Percentiles rank a stretch among this genome's conserved stretches.
Evolutionary conservation across 2,113 vertebrate genomes (phyloP).

Genomic region (Saguinus midas): DNA sequence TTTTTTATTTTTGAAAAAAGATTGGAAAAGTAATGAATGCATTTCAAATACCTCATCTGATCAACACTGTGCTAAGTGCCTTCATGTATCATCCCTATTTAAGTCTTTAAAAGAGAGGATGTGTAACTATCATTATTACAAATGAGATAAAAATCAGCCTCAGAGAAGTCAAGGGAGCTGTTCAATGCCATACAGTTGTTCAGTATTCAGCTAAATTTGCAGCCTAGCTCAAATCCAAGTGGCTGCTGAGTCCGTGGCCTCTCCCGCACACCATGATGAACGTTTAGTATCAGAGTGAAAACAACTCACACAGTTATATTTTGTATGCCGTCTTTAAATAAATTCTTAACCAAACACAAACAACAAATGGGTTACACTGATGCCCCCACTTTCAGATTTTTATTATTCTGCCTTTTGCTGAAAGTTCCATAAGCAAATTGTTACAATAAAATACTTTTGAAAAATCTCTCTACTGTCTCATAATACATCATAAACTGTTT

Average conservation of each 20-base stretch:
- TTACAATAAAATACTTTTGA: neutral
- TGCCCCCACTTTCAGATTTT: constrained; percentile 1
- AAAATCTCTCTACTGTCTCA: neutral
- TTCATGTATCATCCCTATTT: neutral
- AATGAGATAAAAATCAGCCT: constrained; percentile 3
- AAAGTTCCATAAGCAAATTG: neutral
- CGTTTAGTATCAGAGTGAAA: neutral
- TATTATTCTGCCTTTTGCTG: neutral
- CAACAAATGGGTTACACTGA: neutral
- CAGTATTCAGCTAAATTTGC: neutral
- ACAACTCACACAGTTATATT: neutral
- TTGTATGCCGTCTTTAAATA: neutral
- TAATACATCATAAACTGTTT: neutral
- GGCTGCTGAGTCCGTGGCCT: neutral
- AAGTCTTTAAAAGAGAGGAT: neutral
- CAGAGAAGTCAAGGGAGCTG: neutral
- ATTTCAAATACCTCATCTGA: neutral
- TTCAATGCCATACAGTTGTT: neutral
- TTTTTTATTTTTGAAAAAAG: neutral
- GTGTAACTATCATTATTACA: neutral
- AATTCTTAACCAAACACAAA: neutral
- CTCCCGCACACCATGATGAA: neutral
- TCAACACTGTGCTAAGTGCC: neutral
- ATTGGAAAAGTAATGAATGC: neutral
- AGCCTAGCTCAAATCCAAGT: neutral